Conservation (phyloP, 2,888 invertebrate species). For the Micoletzkya japonica region DNA sequence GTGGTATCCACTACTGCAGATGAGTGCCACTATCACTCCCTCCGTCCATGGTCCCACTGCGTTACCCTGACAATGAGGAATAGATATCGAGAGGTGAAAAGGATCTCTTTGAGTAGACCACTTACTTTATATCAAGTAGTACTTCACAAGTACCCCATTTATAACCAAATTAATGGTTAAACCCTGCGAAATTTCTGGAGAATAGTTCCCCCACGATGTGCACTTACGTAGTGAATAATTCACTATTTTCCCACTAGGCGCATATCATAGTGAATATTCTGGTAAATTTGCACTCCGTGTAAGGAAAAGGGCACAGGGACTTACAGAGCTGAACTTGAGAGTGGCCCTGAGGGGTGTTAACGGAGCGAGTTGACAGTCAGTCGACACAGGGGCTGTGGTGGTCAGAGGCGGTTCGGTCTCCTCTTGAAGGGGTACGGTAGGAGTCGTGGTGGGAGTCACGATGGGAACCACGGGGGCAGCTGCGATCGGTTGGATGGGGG, state of each 20-base stretch:
- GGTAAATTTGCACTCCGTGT: neutral
- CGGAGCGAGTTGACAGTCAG: slow-evolving; percentile 9
- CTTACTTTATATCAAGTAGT: neutral
- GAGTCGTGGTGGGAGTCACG: neutral
- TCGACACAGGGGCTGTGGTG: too few species aligned
- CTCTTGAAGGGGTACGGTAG: neutral
- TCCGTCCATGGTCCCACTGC: slow-evolving; percentile 11
- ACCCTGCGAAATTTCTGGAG: too few species aligned
- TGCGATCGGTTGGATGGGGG: neutral
- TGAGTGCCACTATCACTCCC: slow-evolving; percentile 19
- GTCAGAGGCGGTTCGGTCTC: too few species aligned
- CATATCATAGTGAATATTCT: neutral
- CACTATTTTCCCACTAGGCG: too few species aligned
- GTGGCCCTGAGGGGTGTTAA: slow-evolving; percentile 13
- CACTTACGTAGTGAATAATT: too few species aligned
- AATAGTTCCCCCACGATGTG: too few species aligned
- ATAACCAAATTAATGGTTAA: too few species aligned
- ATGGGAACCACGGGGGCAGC: neutral
- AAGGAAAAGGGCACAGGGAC: neutral
- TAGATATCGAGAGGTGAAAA: neutral
- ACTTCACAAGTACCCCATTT: too few species aligned
- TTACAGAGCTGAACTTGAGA: slow-evolving; percentile 19
- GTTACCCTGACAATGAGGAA: slow-evolving; percentile 9
- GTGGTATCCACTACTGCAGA: slow-evolving; percentile 12
- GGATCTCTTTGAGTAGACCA: neutral